Evolutionary conservation across 2,888 invertebrate genomes (phyloP).

Genomic region (Drosophila rellima): DNA sequence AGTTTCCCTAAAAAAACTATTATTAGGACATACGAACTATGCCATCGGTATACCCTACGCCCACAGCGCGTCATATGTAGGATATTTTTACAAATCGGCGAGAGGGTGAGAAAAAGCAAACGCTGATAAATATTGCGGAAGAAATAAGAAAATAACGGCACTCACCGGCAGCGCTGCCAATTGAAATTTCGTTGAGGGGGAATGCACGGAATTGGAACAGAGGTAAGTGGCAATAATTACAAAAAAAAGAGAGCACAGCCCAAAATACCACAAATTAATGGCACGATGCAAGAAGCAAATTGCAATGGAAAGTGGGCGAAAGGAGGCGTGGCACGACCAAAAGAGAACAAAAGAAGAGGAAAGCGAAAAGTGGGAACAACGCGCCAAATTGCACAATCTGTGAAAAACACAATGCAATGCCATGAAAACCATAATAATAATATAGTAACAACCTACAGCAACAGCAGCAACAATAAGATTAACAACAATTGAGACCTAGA

Average conservation of each 20-base stretch:
- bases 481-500: conserved; percentile 59
- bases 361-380: conserved; percentile 61
- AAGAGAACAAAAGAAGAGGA: conserved; percentile 39
- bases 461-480: conserved; percentile 20
- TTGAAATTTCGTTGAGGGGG: conserved; percentile 18
- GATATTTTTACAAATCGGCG: conserved; percentile 14
- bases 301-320: conserved; percentile 54
- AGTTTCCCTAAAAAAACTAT: neutral
- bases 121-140: conserved; percentile 43
- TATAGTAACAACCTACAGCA: conserved; percentile 29
- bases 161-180: conserved; percentile 21
- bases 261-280: conserved; percentile 52
- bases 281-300: conserved; percentile 53
- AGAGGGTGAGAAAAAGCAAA: conserved; percentile 16
- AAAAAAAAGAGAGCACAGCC: conserved; percentile 46
- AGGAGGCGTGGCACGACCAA: conserved; percentile 24
- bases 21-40: neutral
- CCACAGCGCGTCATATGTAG: neutral
- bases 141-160: conserved; percentile 39
- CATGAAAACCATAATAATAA: conserved; percentile 49
- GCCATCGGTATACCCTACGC: neutral
- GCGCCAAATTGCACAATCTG: conserved; percentile 75
- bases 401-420: conserved; percentile 64
- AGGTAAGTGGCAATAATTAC: conserved; percentile 65
- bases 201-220: conserved; percentile 62